phyloP scores from a whole-genome alignment of 2,797 vertebrate species.

The Labroides dimidiatus region DNA sequence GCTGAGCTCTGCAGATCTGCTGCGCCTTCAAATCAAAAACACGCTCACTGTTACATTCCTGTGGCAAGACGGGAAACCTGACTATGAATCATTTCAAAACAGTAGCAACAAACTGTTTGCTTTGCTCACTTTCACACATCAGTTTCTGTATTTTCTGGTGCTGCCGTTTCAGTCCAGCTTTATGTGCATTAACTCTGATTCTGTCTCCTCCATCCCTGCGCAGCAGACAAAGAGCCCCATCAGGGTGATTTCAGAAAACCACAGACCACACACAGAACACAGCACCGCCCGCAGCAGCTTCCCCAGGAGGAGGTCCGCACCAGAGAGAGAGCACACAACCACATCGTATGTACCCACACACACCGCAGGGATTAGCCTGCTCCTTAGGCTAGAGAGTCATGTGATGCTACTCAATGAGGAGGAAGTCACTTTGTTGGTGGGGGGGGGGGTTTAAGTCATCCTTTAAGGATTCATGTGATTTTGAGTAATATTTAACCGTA shows the following conservation, averaged over 20 bases:
- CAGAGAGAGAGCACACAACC: conserved; percentile 52
- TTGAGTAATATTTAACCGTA: neutral
- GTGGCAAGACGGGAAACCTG: conserved; percentile 24
- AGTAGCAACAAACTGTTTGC: conserved; percentile 2
- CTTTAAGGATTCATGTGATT: neutral
- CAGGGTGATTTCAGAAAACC: conserved; percentile 71
- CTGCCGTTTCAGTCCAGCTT: neutral
- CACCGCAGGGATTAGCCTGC: conserved; percentile 54
- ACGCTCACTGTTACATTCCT: conserved; percentile 58
- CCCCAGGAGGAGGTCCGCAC: conserved; percentile 69
- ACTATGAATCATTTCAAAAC: conserved; percentile 25
- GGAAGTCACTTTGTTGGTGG: conserved; percentile 27
- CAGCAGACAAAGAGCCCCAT: conserved; percentile 73
- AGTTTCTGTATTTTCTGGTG: neutral
- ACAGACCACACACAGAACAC: conserved; percentile 54
- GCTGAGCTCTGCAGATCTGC: conserved; percentile 66
- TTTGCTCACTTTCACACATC: neutral
- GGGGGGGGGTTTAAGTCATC: no score
- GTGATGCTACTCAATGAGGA: conserved; percentile 50
- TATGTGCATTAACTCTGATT: conserved; percentile 12
- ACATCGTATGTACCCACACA: conserved; percentile 67
- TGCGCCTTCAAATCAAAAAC: conserved; percentile 56
- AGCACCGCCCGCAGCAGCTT: conserved; percentile 14
- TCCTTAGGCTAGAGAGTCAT: conserved; percentile 56
- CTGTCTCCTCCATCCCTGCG: conserved; percentile 17